Base-by-base conservation (phyloP, 2,888 invertebrate species). In the Pterostichus madidus region DNA sequence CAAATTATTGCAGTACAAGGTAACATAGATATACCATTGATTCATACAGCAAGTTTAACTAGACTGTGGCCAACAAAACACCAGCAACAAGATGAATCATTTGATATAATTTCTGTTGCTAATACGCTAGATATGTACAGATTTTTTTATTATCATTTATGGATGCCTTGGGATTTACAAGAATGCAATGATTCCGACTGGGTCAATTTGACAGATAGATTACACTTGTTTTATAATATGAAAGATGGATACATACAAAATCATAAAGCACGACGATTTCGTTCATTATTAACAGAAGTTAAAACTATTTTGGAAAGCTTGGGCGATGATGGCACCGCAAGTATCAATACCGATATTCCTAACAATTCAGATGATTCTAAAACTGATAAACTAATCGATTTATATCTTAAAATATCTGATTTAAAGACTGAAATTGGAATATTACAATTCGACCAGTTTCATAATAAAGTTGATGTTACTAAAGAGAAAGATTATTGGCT, bases 141-240 rank as follows among this genome's bases (percentile, higher is more conserved):
- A 86, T 94, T 94, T 85, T 94, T 93, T 86, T 94, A 93, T 86
- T 91, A 91, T 46, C 91, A 94, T 84, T 89, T 94, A 46, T 93
- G 94, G 92, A 93, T 94, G 93, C 94, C 94, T 0, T 94, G 94
- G 94, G 94, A 94, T 85, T 90, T 91, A 56, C 94, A 94, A 79
- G 93, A 93, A 82, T 93, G 93, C 85, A 90, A 93, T 0, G 90
- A 91, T 0, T 89, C 89, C n/a, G 92, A 93, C 87, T 93, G 93
- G 93, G 90, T 91, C 17, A 92, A 93, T 88, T 88, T 94, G 56
- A 91, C 92, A 85, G 87, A 90, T 0, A 90, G 93, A 75, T 89
- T 93, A 39, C 89, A 91, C 75, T 88, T 93, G 53, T 93, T 91
- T 83, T 93, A 91, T 84, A 93, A 93, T 86, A 89, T 93, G 86